Conservation (phyloP, 2,797 vertebrate genomes). For the Linurgus olivaceus region DNA sequence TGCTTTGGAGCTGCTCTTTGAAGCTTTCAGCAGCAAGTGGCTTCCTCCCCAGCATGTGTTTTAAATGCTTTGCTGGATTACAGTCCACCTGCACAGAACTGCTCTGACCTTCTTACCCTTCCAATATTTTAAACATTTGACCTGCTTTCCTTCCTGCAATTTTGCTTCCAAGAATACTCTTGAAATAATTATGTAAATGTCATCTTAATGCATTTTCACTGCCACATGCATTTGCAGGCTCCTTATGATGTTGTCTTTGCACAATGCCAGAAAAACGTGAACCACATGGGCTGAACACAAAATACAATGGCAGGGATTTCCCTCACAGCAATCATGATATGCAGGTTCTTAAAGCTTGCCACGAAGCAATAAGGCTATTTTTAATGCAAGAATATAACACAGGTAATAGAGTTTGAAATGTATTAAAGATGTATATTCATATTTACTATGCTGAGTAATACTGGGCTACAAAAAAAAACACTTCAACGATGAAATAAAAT, state of each 20-base stretch:
- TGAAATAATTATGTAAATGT: conserved; percentile 61
- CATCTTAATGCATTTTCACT: conserved; percentile 44
- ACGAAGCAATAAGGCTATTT: neutral
- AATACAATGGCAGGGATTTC: conserved; percentile 38
- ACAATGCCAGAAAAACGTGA: conserved; percentile 35
- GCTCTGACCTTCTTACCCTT: neutral
- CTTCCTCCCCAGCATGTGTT: conserved; percentile 42
- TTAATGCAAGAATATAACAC: neutral
- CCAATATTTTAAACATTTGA: conserved; percentile 56
- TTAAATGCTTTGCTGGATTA: conserved; percentile 36
- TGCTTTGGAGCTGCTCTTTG: conserved; percentile 14
- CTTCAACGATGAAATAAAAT: neutral
- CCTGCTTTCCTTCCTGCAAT: conserved; percentile 21
- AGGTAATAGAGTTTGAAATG: neutral
- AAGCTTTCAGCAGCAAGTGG: conserved; percentile 45
- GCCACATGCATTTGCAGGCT: conserved; percentile 1
- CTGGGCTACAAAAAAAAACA: neutral
- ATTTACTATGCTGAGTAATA: neutral
- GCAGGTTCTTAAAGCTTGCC: neutral
- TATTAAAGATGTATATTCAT: neutral
- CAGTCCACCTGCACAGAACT: conserved; percentile 1
- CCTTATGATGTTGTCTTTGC: conserved; percentile 46
- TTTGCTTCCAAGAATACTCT: conserved; percentile 20
- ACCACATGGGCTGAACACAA: conserved; percentile 50
- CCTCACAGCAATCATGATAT: neutral